Base-by-base conservation (phyloP, 2,888 invertebrate species). In the Meliscaeva auricollis region DNA sequence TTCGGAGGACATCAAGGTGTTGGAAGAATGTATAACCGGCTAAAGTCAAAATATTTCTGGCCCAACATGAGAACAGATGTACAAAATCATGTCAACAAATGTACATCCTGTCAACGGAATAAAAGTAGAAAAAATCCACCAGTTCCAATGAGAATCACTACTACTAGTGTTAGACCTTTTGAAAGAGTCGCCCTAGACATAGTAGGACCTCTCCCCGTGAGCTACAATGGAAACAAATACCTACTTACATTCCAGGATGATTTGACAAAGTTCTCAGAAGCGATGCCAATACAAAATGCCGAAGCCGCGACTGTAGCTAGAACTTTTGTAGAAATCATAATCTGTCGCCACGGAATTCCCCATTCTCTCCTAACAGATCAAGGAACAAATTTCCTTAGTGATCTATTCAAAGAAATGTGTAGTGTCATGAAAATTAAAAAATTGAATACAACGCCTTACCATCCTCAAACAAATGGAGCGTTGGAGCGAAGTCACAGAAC, bases 381-480 rank as follows among this genome's bases (percentile, higher is more conserved):
- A 6, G 50, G 50, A 50, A 50, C 50, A 22, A 22, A 20, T 50
- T 9, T 50, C 2, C 22, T 50, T 2, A 50, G 50, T 22, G 13
- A 50, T 15, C 3, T 50, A 1, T 50, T 50, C 13, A 50, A 50
- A 50, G 44, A 46, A 8, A 17, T 46, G 17, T 46, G 46, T 8
- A 46, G 17, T 17, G 0, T 46, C 2, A 15, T 46, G 9, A 20
- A 22, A 11, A 50, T 13, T 8, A 20, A 4, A 22, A 50, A 50
- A 11, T 50, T 50, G 11, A 8, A 50, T 11, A 50, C 50, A 20
- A 22, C 22, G 8, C 50, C 22, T 6, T 44, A 44, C 44, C 44
- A 44, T 8, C 44, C 44, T 44, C 15, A 44, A 44, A 48, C 66
- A 6, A 91, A 90, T 54, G 89, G 90, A 7, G 87, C 88, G 3